Conservation (phyloP, 2,113 vertebrate genomes). For the Nothobranchius furzeri region DNA sequence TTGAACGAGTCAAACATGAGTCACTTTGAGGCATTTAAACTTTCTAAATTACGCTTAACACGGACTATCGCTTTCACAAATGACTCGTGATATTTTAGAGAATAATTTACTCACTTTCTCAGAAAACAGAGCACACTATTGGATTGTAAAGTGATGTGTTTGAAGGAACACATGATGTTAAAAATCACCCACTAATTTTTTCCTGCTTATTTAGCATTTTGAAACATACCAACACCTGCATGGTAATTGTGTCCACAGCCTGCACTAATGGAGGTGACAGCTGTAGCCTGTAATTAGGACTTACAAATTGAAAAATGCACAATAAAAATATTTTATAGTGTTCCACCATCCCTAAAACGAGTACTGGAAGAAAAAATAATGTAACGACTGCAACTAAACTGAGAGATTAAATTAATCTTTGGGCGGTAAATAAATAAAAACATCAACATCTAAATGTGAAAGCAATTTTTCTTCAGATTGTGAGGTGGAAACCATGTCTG, state of each 20-base stretch:
- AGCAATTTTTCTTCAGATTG: background rate
- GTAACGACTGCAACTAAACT: background rate
- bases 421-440: background rate
- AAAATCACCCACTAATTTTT: background rate
- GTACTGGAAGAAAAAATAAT: background rate
- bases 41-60: no score
- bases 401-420: background rate
- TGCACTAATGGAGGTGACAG: slow-evolving; percentile 12
- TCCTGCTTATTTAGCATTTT: slow-evolving; percentile 9
- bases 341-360: background rate
- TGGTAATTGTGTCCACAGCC: slow-evolving; percentile 1
- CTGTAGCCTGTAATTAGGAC: slow-evolving; percentile 19
- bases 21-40: no score
- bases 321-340: background rate
- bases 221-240: slow-evolving; percentile 5
- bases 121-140: background rate
- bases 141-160: background rate
- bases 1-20: background rate
- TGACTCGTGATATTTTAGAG: no score
- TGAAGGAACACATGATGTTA: background rate
- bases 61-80: no score
- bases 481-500: slow-evolving; percentile 23
- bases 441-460: background rate
- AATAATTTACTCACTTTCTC: no score
- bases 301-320: background rate